Evolutionary conservation across 2,113 vertebrate species (phyloP), one percentile per base, ranked within the genome.

Genomic region (Corythaixoides concolor): DNA sequence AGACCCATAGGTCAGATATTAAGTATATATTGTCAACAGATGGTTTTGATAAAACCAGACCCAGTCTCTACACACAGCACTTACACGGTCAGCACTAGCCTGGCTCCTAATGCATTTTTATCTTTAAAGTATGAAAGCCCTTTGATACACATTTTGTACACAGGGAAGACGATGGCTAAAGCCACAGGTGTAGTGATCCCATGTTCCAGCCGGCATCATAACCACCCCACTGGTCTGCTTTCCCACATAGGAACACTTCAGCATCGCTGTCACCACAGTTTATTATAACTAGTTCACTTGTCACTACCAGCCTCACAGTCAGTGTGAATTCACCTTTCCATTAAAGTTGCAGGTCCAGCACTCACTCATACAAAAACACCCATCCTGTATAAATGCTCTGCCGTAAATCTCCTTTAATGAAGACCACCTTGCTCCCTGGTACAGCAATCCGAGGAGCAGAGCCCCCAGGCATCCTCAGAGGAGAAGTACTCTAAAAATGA

Each of bases 31-130:
- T 62, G 55, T 67, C 62, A 82, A 60, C 92, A 93, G 78, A 49
- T 49, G 85, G 43, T 58, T 93, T 90, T 50, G 56, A 64, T 91
- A 78, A 94, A 89, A 74, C 20, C 77, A 75, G 66, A n/a, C 39
- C 15, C n/a, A 63, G 14, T 49, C n/a, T 88, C 73, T 59, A 23
- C 56, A n/a, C 26, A 63, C 15, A 76, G 33, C 63, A 50, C 55
- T 62, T 79, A 26, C 6, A 43, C 0, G 0, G 62, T 74, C 49
- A 79, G 47, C 58, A 55, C 77, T 63, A 82, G 39, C 24, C 59
- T 63, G 69, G 45, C 37, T 70, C 17, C 73, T 47, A 41, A 50
- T 19, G 32, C 8, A 12, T 56, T 41, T 87, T 50, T 45, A 12
- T 47, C 39, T 83, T 26, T 63, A 33, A 68, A 76, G 50, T 43